Percentiles rank a stretch among this genome's conserved stretches.
Conservation (phyloP, 2,888 invertebrate genomes). For the Teinopalpus imperialis region DNA sequence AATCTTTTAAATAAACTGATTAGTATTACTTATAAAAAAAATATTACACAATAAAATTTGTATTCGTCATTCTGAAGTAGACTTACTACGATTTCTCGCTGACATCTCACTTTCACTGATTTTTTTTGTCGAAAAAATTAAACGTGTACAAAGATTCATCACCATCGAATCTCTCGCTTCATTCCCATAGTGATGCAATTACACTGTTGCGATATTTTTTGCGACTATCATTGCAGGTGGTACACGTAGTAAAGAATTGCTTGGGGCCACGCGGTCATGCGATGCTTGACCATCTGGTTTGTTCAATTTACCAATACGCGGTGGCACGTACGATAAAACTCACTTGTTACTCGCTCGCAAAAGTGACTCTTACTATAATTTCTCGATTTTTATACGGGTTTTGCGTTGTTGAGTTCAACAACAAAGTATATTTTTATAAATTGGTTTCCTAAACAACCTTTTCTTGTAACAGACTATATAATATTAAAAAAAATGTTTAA, state of each 20-base stretch:
- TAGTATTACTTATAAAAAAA: too few relatives aligned
- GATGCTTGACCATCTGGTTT: constrained; percentile 73
- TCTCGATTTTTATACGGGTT: too few relatives aligned
- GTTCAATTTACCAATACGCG: constrained; percentile 56
- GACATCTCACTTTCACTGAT: neutral
- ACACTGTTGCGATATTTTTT: constrained; percentile 48
- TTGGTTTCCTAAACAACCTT: too few relatives aligned
- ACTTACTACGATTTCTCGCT: neutral
- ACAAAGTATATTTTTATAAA: too few relatives aligned
- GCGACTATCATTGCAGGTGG: constrained; percentile 74
- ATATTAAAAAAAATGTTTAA: too few relatives aligned
- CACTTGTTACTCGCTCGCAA: constrained; percentile 33
- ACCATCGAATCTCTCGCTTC: constrained; percentile 7
- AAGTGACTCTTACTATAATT: too few relatives aligned
- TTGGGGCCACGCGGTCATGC: constrained; percentile 64
- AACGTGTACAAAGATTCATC: neutral
- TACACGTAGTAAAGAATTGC: constrained; percentile 52
- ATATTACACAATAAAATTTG: too few relatives aligned
- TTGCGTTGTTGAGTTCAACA: too few relatives aligned
- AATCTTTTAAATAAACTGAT: too few relatives aligned
- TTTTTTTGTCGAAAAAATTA: neutral
- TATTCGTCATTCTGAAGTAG: constrained; percentile 3
- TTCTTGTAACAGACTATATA: too few relatives aligned
- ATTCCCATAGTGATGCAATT: constrained; percentile 1
- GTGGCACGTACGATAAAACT: constrained; percentile 39